These are phyloP conservation scores for Tragopan temminckii DNA, from an alignment of 2,797 vertebrate species.

Conservation along the genomic window DNA sequence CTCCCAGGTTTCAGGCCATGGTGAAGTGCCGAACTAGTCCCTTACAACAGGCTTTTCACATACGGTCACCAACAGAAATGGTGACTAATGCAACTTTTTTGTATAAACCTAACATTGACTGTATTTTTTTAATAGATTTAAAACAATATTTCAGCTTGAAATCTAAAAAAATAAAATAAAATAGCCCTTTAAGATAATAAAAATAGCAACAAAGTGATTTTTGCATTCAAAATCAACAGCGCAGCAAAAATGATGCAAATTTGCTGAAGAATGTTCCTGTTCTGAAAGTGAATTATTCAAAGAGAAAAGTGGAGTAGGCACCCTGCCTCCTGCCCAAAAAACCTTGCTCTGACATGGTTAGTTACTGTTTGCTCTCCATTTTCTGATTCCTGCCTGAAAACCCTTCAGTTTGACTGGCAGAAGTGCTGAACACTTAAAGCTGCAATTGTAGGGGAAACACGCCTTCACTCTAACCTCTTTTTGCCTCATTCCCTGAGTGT, in stretches of 20 bases:
- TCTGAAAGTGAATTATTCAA: background rate
- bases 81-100: background rate
- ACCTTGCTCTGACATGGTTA: background rate
- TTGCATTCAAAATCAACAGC: background rate
- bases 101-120: background rate
- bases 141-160: background rate
- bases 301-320: background rate
- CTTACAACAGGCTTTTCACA: background rate
- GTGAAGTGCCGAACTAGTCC: background rate
- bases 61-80: accelerated
- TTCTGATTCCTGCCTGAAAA: background rate
- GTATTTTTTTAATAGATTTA: background rate
- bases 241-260: background rate
- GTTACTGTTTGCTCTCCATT: background rate
- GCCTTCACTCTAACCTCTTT: background rate
- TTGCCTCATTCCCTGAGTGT: background rate
- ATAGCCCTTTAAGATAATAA: background rate
- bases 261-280: background rate
- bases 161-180: background rate
- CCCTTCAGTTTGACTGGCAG: background rate
- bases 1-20: accelerated
- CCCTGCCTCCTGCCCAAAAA: background rate
- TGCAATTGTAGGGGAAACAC: background rate
- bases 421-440: background rate
- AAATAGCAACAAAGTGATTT: background rate